Evolutionary conservation across 1,140 invertebrate genomes (phyloP).

Genomic region (Pogonomyrmex californicus): DNA sequence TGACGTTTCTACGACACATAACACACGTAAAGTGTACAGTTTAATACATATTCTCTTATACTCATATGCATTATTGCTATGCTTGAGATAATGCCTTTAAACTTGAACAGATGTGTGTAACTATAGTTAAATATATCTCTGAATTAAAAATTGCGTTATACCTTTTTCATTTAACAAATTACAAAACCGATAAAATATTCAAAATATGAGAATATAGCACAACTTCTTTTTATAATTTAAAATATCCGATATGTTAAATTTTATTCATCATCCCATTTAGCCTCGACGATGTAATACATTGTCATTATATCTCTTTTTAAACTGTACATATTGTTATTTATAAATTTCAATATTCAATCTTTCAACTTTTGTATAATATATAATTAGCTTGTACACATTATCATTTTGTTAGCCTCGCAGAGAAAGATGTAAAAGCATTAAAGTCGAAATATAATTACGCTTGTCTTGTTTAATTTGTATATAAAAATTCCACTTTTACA

Average conservation of each 20-base stretch:
- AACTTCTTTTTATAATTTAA: conserved; percentile 13
- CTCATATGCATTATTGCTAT: conserved; percentile 54
- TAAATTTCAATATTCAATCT: conserved; percentile 36
- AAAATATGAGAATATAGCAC: conserved; percentile 2
- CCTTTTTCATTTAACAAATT: conserved; percentile 21
- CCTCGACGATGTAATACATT: background rate
- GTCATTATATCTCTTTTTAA: background rate
- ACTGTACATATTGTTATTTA: conserved; percentile 15
- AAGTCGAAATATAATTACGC: background rate
- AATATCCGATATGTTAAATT: background rate
- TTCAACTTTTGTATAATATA: conserved; percentile 39
- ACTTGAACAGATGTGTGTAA: conserved; percentile 18
- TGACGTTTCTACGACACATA: conserved; percentile 21
- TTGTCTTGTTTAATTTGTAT: background rate
- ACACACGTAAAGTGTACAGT: conserved; percentile 26
- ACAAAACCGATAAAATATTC: background rate
- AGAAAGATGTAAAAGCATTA: conserved; percentile 26
- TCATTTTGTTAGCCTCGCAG: background rate
- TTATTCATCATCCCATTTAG: conserved; percentile 6
- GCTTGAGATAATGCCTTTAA: conserved; percentile 21
- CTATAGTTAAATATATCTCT: background rate
- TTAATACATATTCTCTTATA: conserved; percentile 41
- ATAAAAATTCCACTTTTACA: background rate
- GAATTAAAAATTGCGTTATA: conserved; percentile 22
- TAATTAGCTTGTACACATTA: conserved; percentile 26